Evolutionary conservation across 2,113 vertebrate genomes (phyloP).

Genomic region (Elaphurus davidianus): DNA sequence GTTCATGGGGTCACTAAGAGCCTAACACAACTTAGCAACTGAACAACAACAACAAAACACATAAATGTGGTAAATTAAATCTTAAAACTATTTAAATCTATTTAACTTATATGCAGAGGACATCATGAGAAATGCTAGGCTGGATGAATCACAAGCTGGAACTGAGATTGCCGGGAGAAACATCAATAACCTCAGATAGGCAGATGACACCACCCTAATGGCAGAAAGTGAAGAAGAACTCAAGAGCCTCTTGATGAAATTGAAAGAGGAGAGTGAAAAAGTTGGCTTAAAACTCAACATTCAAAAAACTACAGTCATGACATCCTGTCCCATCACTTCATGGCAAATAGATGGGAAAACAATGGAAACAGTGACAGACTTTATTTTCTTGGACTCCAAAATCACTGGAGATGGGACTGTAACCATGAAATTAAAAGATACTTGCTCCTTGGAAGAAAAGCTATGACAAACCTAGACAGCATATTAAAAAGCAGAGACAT

Average conservation of each 20-base stretch:
- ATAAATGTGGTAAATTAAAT: not conserved
- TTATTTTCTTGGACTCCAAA: not conserved
- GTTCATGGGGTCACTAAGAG: not conserved
- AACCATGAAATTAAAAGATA: not conserved
- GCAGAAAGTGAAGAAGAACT: not conserved
- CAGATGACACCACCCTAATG: not conserved
- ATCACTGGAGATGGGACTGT: not conserved
- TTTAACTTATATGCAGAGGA: not conserved
- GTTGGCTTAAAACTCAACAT: not conserved
- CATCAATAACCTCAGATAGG: not conserved
- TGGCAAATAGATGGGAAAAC: not conserved
- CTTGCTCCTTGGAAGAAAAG: not conserved
- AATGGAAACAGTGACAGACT: not conserved
- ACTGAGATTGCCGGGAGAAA: not conserved
- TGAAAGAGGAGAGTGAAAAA: not conserved
- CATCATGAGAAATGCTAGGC: not conserved
- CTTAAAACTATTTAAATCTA: not conserved
- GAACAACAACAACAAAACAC: not conserved
- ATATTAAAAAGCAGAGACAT: not conserved
- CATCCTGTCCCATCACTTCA: not conserved
- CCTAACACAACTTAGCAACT: not conserved
- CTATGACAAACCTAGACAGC: not conserved
- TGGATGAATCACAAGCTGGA: not conserved
- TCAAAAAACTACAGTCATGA: not conserved
- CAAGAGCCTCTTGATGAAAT: not conserved